Conservation (phyloP, 2,797 vertebrate genomes). For the Halcyon chelicuti region DNA sequence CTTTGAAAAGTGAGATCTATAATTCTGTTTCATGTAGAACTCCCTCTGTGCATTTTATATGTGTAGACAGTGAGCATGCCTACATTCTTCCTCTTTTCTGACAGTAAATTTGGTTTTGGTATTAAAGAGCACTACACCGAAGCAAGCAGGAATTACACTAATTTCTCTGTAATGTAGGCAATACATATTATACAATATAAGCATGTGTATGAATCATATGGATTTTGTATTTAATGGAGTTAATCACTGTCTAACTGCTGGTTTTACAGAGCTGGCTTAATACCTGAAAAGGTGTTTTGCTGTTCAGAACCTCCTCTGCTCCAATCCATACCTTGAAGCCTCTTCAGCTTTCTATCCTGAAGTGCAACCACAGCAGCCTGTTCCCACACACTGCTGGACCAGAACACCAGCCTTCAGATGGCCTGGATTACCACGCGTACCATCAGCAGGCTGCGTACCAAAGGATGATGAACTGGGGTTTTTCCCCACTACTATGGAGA, state of each 20-base stretch:
- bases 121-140: not conserved
- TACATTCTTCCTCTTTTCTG: not conserved
- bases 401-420: not conserved
- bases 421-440: rapidly evolving
- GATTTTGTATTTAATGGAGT: not conserved
- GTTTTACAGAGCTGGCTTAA: not conserved
- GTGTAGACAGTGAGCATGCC: not conserved
- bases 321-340: not conserved
- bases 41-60: not conserved
- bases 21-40: constrained; percentile 35
- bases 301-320: not conserved
- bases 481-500: not conserved
- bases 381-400: not conserved
- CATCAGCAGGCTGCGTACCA: not conserved
- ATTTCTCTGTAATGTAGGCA: not conserved
- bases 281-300: not conserved
- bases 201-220: not conserved
- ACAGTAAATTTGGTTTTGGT: not conserved
- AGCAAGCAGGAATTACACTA: not conserved
- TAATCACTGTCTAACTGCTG: not conserved
- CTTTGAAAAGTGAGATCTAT: not conserved
- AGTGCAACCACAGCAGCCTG: not conserved
- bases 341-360: not conserved
- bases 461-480: not conserved
- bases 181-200: not conserved